Percentiles rank a stretch among this genome's conserved stretches.
Evolutionary conservation across 2,888 invertebrate genomes (phyloP).

Genomic region (Phrixothrix hirtus): DNA sequence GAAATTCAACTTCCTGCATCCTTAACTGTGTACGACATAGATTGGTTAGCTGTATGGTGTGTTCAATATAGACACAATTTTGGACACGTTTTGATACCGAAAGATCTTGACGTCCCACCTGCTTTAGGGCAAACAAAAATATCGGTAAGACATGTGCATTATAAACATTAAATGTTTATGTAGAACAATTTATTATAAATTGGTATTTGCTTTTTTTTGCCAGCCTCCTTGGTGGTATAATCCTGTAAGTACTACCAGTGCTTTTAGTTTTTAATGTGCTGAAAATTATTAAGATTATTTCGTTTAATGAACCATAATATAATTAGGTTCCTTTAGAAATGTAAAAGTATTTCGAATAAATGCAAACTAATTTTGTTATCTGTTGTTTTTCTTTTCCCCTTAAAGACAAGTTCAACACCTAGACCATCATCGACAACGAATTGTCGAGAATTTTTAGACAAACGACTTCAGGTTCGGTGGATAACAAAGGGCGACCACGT

Average conservation of each 20-base stretch:
- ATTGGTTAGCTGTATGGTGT: conserved; percentile 92
- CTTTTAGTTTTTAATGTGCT: conserved; percentile 26
- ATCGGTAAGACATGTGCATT: conserved; percentile 65
- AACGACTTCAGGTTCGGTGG: conserved; percentile 86
- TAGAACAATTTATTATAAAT: conserved; percentile 7
- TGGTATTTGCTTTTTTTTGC: conserved; percentile 25
- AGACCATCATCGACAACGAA: conserved; percentile 68
- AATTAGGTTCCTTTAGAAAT: conserved; percentile 4
- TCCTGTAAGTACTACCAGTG: conserved; percentile 72
- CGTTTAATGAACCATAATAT: background rate
- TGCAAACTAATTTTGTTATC: conserved; percentile 26
- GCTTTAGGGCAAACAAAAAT: conserved; percentile 89
- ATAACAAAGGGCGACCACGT: conserved; percentile 75
- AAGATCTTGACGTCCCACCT: conserved; percentile 86
- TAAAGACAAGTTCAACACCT: conserved; percentile 79
- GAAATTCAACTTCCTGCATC: conserved; percentile 85
- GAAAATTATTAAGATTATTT: conserved; percentile 1
- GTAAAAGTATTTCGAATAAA: conserved; percentile 24
- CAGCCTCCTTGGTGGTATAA: conserved; percentile 94
- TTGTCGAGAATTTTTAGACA: conserved; percentile 82
- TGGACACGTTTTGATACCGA: conserved; percentile 85
- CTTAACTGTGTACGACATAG: conserved; percentile 86
- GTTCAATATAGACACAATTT: conserved; percentile 89
- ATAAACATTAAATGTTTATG: background rate
- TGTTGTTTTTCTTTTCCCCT: conserved; percentile 36